A percentile compares a stretch with the other conserved stretches of the same genome.
These are phyloP conservation scores for Semicossyphus pulcher DNA, from an alignment of 2,113 vertebrate genomes.

Conservation along the genomic window DNA sequence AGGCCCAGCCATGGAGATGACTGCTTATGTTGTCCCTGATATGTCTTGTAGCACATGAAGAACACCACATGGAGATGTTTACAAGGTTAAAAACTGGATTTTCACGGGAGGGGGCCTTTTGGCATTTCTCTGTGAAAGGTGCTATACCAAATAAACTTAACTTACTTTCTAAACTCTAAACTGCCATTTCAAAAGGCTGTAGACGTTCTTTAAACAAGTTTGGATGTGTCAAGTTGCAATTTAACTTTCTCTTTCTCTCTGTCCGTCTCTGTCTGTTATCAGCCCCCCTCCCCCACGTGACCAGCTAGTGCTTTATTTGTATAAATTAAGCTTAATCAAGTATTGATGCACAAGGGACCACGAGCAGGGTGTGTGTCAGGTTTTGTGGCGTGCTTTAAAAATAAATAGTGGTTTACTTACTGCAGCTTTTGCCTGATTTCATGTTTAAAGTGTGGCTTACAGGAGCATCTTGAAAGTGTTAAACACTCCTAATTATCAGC, in stretches of 20 bases:
- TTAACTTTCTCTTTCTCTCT: conserved; percentile 60
- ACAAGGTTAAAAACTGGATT: no score
- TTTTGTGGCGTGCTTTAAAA: background rate
- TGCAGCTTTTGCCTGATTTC: background rate
- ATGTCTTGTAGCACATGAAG: no score
- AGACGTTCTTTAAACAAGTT: conserved; percentile 35
- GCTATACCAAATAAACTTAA: no score
- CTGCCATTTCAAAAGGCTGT: no score
- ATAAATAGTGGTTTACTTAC: background rate
- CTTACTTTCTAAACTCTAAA: no score
- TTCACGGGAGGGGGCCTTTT: no score
- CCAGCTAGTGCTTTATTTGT: conserved; percentile 55
- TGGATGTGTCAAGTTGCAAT: conserved; percentile 49
- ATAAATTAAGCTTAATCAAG: conserved; percentile 55
- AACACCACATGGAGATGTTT: no score
- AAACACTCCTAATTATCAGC: conserved; percentile 16
- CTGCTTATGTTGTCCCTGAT: no score
- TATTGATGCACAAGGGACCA: conserved; percentile 49
- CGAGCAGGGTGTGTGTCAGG: conserved; percentile 25
- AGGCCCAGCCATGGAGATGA: no score
- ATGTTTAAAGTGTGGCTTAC: conserved; percentile 4
- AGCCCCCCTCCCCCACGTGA: conserved; percentile 47
- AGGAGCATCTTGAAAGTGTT: background rate
- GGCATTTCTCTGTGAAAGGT: no score
- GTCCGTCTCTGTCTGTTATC: conserved; percentile 51